phyloP scores from a whole-genome alignment of 2,113 vertebrate species.

The Megaceryle maxima region DNA sequence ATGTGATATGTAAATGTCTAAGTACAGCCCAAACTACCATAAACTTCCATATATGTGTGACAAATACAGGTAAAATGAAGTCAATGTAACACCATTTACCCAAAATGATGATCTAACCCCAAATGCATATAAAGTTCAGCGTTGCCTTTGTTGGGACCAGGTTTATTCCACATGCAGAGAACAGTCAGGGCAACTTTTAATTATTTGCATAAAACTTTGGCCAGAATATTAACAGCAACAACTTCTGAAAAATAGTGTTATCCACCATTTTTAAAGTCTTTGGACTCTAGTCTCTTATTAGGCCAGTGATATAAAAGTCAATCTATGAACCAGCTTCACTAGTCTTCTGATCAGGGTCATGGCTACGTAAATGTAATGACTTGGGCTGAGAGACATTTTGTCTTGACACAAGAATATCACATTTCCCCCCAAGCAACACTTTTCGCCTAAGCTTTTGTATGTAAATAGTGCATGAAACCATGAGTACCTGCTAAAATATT shows the following conservation, averaged over 20 bases:
- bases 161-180: background rate
- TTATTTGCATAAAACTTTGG: background rate
- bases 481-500: background rate
- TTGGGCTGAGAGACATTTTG: background rate
- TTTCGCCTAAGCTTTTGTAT: background rate
- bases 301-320: background rate
- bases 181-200: background rate
- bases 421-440: background rate
- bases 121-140: background rate
- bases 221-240: background rate
- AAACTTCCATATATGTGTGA: background rate
- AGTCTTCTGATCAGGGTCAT: background rate
- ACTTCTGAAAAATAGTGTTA: background rate
- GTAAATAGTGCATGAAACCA: background rate
- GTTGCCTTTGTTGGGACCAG: background rate
- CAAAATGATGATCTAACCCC: background rate
- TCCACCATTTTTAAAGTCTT: background rate
- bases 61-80: background rate
- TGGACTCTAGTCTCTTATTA: background rate
- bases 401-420: background rate
- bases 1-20: background rate
- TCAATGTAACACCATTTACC: background rate
- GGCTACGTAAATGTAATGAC: background rate
- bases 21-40: background rate
- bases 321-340: background rate